Conservation (phyloP, 1,140 invertebrate species). For the Drosophila bocki region DNA sequence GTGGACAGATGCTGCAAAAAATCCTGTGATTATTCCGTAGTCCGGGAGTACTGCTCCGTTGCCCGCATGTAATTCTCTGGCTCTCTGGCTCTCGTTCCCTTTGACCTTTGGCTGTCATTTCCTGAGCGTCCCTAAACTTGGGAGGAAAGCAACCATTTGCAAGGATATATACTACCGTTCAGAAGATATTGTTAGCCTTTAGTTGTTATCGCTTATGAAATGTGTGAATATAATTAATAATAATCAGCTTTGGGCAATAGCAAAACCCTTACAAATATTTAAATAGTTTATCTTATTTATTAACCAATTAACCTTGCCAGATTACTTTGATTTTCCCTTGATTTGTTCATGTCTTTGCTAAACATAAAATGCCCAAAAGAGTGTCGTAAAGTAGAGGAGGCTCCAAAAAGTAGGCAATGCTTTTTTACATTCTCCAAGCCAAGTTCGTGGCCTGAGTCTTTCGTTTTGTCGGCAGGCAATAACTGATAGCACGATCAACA, state of each 20-base stretch:
- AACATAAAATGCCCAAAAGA: not conserved
- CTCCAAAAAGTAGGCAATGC: conserved; percentile 34
- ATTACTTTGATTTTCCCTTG: not conserved
- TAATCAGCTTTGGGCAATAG: not conserved
- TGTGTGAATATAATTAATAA: not conserved
- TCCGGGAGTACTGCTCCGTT: not conserved
- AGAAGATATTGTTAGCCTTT: not conserved
- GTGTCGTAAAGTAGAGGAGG: not conserved
- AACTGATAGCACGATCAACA: conserved; percentile 1
- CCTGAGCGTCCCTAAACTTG: not conserved
- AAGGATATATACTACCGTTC: not conserved
- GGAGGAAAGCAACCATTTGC: not conserved
- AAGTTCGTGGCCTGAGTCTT: conserved; percentile 70
- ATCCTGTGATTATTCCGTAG: accelerated
- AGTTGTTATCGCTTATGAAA: not conserved
- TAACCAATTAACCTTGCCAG: not conserved
- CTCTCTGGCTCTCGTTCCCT: not conserved
- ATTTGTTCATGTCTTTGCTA: not conserved
- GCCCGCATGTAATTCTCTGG: not conserved
- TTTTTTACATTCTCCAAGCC: not conserved
- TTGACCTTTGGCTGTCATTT: not conserved
- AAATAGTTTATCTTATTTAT: not conserved
- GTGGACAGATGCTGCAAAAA: conserved; percentile 3
- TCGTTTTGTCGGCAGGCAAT: conserved; percentile 15
- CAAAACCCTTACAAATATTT: not conserved